Percentiles rank a stretch among this genome's conserved stretches.
Evolutionary conservation across 1,140 invertebrate genomes (phyloP).

Genomic region (Lepidurus packardi): DNA sequence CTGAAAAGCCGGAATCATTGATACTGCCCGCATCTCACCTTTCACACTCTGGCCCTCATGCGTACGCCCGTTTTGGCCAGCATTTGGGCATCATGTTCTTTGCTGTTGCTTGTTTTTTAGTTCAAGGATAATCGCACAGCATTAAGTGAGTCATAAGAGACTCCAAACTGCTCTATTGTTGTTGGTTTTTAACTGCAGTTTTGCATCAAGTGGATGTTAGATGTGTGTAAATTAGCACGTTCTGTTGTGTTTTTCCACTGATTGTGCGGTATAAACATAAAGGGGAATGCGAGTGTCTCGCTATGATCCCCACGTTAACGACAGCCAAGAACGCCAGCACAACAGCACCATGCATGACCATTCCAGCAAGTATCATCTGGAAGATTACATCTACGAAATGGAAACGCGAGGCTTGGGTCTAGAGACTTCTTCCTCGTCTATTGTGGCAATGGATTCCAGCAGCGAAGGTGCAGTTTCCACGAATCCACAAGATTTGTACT

Average conservation of each 20-base stretch:
- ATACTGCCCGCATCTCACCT: slow-evolving; percentile 5
- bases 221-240: not conserved
- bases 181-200: not conserved
- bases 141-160: not conserved
- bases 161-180: no score
- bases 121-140: not conserved
- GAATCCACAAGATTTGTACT: slow-evolving; percentile 64
- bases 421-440: slow-evolving; percentile 35
- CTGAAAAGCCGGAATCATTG: not conserved
- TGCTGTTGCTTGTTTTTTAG: not conserved
- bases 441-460: slow-evolving; percentile 50
- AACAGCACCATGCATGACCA: not conserved
- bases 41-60: slow-evolving; percentile 3
- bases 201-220: not conserved
- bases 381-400: slow-evolving; percentile 55
- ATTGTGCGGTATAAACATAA: not conserved
- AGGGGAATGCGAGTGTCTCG: slow-evolving; percentile 1
- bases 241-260: not conserved
- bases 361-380: slow-evolving; percentile 40
- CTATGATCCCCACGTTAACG: not conserved
- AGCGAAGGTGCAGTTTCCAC: slow-evolving; percentile 44
- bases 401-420: slow-evolving; percentile 38
- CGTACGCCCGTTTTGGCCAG: not conserved
- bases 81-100: not conserved
- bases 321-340: not conserved